A percentile compares a stretch with the other conserved stretches of the same genome.
Evolutionary conservation across 2,888 invertebrate genomes (phyloP).

Genomic region (Epirrhoe tristata): DNA sequence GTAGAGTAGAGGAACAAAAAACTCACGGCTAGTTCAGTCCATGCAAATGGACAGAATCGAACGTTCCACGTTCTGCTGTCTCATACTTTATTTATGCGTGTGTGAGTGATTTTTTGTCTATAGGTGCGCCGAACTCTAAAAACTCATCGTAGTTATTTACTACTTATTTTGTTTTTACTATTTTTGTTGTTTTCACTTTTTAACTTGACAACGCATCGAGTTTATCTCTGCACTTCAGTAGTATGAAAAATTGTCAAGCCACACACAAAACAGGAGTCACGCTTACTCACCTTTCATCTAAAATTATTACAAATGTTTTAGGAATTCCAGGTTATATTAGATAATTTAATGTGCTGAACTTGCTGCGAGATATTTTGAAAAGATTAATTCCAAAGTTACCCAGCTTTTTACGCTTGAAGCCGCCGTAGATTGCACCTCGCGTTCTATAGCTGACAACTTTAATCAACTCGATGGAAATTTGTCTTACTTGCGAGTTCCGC

Average conservation of each 20-base stretch:
- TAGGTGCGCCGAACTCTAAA: neutral
- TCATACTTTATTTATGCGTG: constrained; percentile 10
- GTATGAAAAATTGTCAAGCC: too few relatives aligned
- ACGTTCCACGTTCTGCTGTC: constrained; percentile 8
- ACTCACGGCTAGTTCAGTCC: constrained; percentile 17
- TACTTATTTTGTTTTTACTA: neutral
- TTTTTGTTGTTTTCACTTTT: neutral
- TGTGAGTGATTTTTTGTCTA: neutral
- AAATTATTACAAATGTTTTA: too few relatives aligned
- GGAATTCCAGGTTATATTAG: too few relatives aligned
- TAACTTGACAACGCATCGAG: neutral
- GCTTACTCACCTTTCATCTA: too few relatives aligned
- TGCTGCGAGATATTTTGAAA: neutral
- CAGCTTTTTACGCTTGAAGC: constrained; percentile 33
- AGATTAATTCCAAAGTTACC: constrained; percentile 7
- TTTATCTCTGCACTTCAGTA: too few relatives aligned
- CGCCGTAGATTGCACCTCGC: constrained; percentile 69
- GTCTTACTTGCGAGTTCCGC: constrained; percentile 75
- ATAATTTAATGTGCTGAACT: too few relatives aligned
- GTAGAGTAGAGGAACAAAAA: constrained; percentile 14
- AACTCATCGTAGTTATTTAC: neutral
- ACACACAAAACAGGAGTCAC: too few relatives aligned
- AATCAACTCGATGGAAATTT: constrained; percentile 80
- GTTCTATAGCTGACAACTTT: constrained; percentile 72
- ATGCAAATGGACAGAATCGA: constrained; percentile 10